Conservation (phyloP, 2,113 vertebrate genomes). For the Parotia lawesii region DNA sequence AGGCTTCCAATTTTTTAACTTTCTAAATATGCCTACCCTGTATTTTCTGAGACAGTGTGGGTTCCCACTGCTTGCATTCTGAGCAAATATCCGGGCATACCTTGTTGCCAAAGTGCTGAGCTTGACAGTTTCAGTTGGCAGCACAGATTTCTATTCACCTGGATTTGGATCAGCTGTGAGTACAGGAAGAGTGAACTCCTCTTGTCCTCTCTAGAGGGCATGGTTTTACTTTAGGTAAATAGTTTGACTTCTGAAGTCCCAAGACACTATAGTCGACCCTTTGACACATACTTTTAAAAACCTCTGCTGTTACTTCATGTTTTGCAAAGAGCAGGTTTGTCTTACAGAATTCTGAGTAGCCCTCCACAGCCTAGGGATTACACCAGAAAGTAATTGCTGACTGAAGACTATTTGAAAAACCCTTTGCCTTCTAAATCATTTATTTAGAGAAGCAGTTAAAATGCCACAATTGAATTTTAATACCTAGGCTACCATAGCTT, state of each 20-base stretch:
- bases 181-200: background rate
- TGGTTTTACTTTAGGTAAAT: background rate
- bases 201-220: background rate
- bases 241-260: background rate
- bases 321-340: background rate
- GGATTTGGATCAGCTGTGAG: background rate
- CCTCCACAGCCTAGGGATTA: background rate
- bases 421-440: background rate
- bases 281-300: background rate
- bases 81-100: background rate
- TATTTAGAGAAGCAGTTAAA: background rate
- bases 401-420: background rate
- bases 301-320: background rate
- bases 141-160: background rate
- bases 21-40: background rate
- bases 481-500: background rate
- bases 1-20: background rate
- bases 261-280: background rate
- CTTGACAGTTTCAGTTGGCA: background rate
- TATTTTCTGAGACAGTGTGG: background rate
- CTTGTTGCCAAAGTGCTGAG: background rate
- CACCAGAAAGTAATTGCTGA: background rate
- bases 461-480: background rate
- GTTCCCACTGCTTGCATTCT: background rate
- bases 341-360: background rate